Percentiles rank a stretch among this genome's conserved stretches.
Conservation (phyloP, 92 coral and sea anemone genomes). For the Siderastrea radians region DNA sequence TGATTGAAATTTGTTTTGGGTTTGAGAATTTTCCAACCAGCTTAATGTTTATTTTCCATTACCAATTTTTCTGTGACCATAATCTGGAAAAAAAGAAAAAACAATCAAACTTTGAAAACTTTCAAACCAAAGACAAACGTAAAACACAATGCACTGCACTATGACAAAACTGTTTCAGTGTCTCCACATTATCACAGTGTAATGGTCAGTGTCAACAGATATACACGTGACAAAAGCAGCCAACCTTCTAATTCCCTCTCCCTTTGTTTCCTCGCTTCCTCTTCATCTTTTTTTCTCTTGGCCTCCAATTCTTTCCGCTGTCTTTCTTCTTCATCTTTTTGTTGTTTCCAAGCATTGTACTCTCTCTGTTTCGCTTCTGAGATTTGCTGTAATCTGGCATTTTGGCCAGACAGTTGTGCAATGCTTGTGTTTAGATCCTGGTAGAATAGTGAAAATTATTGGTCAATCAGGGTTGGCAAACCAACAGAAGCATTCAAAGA, state of each 20-base stretch:
- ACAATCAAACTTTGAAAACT: too few species aligned
- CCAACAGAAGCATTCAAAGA: too few species aligned
- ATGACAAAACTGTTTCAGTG: too few species aligned
- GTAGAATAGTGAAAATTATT: neutral
- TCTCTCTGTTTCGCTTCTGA: constrained; percentile 93
- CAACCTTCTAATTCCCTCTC: constrained; percentile 93
- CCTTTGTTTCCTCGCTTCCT: constrained; percentile 84
- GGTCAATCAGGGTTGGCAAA: neutral
- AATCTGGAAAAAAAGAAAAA: too few species aligned
- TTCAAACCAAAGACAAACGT: too few species aligned
- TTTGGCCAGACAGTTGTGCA: constrained; percentile 86
- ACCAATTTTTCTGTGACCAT: too few species aligned
- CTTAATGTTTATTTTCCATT: too few species aligned
- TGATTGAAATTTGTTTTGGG: too few species aligned
- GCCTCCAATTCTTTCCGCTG: constrained; percentile 80
- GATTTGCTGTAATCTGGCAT: constrained; percentile 84
- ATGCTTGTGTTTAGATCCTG: constrained; percentile 82
- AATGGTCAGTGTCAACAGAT: too few species aligned
- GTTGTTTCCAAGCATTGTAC: constrained; percentile 83
- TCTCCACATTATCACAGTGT: too few species aligned
- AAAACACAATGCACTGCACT: too few species aligned
- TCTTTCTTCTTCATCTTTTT: constrained; percentile 91
- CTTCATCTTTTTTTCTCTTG: constrained; percentile 84
- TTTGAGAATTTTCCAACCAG: too few species aligned
- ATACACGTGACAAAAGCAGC: neutral